Conservation (phyloP, 2,888 invertebrate genomes). For the Drosophila eohydei region DNA sequence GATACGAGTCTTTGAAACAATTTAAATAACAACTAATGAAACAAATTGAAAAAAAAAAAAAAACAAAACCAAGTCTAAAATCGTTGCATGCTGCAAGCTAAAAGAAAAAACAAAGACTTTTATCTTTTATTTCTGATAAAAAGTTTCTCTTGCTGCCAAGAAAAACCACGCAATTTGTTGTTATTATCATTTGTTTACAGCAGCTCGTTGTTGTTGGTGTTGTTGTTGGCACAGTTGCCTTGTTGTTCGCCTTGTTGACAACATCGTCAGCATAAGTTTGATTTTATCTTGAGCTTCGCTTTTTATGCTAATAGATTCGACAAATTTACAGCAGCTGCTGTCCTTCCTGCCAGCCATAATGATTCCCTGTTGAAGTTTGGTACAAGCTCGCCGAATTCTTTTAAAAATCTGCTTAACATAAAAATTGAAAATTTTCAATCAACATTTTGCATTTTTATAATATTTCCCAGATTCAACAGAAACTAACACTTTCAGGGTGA, state of each 20-base stretch:
- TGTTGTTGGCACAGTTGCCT: slow-evolving; percentile 13
- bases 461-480: no score
- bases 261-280: slow-evolving; percentile 66
- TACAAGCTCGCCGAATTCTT: slow-evolving; percentile 11
- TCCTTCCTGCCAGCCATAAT: slow-evolving; percentile 8
- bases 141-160: slow-evolving; percentile 10
- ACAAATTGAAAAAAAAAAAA: background rate
- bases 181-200: slow-evolving; percentile 48
- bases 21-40: slow-evolving; percentile 14
- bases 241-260: slow-evolving; percentile 56
- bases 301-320: slow-evolving; percentile 73
- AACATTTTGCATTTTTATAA: background rate
- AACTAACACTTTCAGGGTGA: no score
- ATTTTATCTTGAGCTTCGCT: slow-evolving; percentile 61
- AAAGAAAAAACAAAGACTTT: slow-evolving; percentile 8
- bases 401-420: slow-evolving; percentile 1
- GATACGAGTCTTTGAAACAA: slow-evolving; percentile 1
- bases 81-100: slow-evolving; percentile 4
- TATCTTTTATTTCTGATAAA: slow-evolving; percentile 3
- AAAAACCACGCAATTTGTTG: slow-evolving; percentile 42
- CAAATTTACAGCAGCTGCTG: slow-evolving; percentile 58
- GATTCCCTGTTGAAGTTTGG: slow-evolving; percentile 12
- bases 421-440: background rate
- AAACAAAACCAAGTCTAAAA: background rate
- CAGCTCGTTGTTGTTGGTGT: slow-evolving; percentile 19